Conservation (phyloP, 2,888 invertebrate genomes). For the Papilio gigon region DNA sequence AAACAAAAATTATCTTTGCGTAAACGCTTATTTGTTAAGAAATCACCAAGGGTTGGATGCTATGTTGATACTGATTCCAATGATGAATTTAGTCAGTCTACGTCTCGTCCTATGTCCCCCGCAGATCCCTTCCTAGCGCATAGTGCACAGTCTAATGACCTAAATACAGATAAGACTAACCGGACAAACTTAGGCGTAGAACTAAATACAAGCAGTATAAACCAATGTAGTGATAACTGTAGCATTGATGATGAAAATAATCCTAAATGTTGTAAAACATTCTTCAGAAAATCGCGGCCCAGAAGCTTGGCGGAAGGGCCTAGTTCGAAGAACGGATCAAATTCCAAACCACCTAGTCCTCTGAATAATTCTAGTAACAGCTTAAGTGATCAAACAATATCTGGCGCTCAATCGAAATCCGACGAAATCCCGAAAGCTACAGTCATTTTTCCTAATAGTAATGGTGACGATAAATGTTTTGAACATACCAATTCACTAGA, state of each 20-base stretch:
- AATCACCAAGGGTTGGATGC: constrained; percentile 80
- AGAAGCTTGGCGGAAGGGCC: constrained; percentile 71
- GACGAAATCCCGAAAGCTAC: constrained; percentile 75
- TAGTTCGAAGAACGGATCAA: constrained; percentile 60
- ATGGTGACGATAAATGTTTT: constrained; percentile 69
- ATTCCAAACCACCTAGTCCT: constrained; percentile 69
- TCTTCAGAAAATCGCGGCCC: constrained; percentile 75
- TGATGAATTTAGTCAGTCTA: constrained; percentile 71
- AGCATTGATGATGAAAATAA: constrained; percentile 67
- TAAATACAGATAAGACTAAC: constrained; percentile 56
- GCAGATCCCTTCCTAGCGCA: constrained; percentile 77
- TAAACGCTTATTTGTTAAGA: constrained; percentile 78
- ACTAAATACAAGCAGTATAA: constrained; percentile 55
- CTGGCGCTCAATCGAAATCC: constrained; percentile 67
- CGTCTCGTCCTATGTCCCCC: constrained; percentile 77
- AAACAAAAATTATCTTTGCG: constrained; percentile 79
- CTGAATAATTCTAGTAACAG: constrained; percentile 69
- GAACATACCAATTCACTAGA: constrained; percentile 78
- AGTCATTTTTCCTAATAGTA: constrained; percentile 71
- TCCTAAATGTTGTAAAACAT: constrained; percentile 73
- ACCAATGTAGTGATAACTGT: constrained; percentile 53
- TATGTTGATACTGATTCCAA: constrained; percentile 78
- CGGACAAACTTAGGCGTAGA: constrained; percentile 58
- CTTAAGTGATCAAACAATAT: constrained; percentile 66
- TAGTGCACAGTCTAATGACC: constrained; percentile 65